phyloP scores from a whole-genome alignment of 2,113 vertebrate genomes.

The Mesembrinibis cayennensis region DNA sequence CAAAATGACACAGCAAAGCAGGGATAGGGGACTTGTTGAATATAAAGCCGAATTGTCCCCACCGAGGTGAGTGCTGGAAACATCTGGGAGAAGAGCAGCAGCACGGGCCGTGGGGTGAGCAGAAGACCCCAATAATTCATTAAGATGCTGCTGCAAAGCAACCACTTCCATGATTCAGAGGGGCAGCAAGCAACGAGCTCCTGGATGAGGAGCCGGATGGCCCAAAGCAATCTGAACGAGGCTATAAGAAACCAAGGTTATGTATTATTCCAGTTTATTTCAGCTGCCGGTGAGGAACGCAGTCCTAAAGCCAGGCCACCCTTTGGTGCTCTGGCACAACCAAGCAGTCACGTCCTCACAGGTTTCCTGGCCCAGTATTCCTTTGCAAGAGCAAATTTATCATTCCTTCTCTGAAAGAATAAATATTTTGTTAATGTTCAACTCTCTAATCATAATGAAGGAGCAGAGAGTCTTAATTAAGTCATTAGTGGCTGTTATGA shows the following conservation, averaged over 20 bases:
- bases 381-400: background rate
- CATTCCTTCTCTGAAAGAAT: background rate
- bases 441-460: background rate
- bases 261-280: background rate
- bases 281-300: background rate
- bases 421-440: background rate
- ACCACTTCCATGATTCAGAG: background rate
- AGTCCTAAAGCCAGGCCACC: background rate
- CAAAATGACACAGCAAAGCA: background rate
- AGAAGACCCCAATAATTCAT: background rate
- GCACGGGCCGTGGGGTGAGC: background rate
- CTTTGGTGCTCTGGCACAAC: background rate
- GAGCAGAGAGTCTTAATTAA: constrained; percentile 2
- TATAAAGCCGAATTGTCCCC: background rate
- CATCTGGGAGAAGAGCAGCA: background rate
- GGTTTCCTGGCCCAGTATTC: background rate
- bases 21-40: background rate
- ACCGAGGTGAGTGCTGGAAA: background rate
- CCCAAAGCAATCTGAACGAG: background rate
- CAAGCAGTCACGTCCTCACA: background rate
- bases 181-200: background rate
- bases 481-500: background rate
- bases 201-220: background rate
- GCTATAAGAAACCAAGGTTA: background rate
- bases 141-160: background rate